Base-by-base conservation (phyloP, 2,113 vertebrate species). In the Corythornis cristatus region DNA sequence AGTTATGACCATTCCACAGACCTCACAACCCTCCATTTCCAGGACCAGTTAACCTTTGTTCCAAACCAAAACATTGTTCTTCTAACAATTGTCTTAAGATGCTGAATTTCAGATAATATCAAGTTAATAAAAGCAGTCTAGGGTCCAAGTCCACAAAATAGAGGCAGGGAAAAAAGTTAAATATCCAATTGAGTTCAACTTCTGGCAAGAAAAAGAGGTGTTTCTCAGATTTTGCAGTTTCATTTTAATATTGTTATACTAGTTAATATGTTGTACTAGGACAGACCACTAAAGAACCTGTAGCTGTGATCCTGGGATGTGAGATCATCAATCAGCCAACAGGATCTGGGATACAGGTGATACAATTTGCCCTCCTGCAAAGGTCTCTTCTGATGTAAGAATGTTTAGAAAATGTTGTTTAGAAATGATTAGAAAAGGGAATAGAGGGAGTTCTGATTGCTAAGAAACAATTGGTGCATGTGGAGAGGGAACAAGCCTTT, bases 241-340 rank as follows among this genome's bases (percentile, higher is more conserved):
- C 9, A 42, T 72, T 51, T 72, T 51, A 62, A 28, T 2, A 22
- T 73, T 37, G 10, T 37, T 37, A 37, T 37, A 37, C 37, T 70
- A 33, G 45, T 88, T 61, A 56, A 18, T 56, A 72, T 0, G 0
- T 15, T 22, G 15, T 18, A 33, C 33, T n/a, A 67, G 20, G 31
- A 73, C 14, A 71, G 60, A 31, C 3, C 3, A 1, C 9, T 67
- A 54, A 33, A 35, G 19, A 64, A 80, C 22, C 25, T 14, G 29
- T 79, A 85, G 28, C 25, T 45, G 45, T 8, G 6, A 3, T 74
- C 15, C 51, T 64, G 33, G 25, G 18, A 22, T 40, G 57, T 26
- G 11, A 76, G n/a, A 42, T 33, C 33, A 33, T 50, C 28, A 18
- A 11, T 53, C 7, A 19, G n/a, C 9, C 29, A 42, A 11, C 16